Conservation (phyloP, 2,113 vertebrate species). For the Caracal caracal region DNA sequence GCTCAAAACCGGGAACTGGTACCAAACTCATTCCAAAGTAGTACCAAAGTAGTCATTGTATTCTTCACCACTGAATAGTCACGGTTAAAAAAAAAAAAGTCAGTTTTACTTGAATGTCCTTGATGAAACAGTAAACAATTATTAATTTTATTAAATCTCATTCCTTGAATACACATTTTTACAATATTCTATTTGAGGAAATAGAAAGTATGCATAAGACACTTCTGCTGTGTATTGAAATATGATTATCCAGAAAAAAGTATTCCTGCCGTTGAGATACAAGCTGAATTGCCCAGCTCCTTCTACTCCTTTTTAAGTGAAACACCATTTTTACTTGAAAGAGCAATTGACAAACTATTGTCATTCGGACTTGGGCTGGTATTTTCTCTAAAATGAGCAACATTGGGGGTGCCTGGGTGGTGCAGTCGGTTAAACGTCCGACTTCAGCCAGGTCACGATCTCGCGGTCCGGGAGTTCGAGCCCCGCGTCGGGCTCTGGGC, state of each 20-base stretch:
- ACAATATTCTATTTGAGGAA: background rate
- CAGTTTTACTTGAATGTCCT: background rate
- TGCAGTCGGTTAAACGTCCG: too few relatives aligned
- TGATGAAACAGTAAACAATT: background rate
- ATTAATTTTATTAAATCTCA: background rate
- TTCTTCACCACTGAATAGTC: background rate
- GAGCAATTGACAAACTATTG: background rate
- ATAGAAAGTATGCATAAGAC: background rate
- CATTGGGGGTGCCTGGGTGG: too few relatives aligned
- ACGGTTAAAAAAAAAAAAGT: background rate
- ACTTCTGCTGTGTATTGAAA: background rate
- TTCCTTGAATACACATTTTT: background rate
- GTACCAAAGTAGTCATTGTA: too few relatives aligned
- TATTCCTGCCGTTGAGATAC: background rate
- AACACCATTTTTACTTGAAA: background rate
- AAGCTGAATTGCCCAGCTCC: background rate
- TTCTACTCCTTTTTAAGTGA: background rate
- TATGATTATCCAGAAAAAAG: background rate
- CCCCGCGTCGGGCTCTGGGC: too few relatives aligned
- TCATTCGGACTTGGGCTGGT: background rate
- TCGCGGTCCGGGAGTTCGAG: too few relatives aligned
- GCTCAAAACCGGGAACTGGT: background rate
- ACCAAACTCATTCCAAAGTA: background rate
- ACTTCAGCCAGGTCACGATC: too few relatives aligned
- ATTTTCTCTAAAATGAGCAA: conserved; percentile 22